These are phyloP conservation scores for Tapera naevia DNA, from an alignment of 2,797 vertebrate genomes.

Conservation along the genomic window DNA sequence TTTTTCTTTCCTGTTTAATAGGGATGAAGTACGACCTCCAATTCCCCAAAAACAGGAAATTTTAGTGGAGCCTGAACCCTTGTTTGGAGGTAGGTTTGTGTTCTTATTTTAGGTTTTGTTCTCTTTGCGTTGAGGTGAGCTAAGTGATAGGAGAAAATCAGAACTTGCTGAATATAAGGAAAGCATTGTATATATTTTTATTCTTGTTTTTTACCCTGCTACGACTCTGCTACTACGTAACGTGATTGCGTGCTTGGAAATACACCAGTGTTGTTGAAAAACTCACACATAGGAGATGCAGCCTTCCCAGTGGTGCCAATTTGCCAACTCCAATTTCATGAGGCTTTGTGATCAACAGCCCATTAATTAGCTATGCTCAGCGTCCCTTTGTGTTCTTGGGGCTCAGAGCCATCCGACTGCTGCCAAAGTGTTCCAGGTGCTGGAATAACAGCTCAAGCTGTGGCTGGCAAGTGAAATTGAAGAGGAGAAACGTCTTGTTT, in stretches of 20 bases:
- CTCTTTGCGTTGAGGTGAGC: neutral
- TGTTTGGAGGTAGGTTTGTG: conserved; percentile 89
- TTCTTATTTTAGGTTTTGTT: neutral
- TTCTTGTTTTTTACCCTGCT: neutral
- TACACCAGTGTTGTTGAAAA: neutral
- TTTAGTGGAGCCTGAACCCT: conserved; percentile 95
- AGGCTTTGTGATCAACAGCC: neutral
- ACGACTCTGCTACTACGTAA: neutral
- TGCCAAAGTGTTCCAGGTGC: neutral
- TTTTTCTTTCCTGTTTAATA: conserved; percentile 56
- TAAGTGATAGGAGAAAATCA: neutral
- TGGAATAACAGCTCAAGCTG: neutral
- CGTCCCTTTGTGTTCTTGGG: neutral
- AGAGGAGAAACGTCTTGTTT: neutral
- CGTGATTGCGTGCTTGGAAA: neutral
- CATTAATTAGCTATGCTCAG: neutral
- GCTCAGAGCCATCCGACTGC: neutral
- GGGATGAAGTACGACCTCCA: conserved; percentile 95
- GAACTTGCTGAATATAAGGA: neutral
- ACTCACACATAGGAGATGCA: neutral
- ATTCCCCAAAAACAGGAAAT: conserved; percentile 99
- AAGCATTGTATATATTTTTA: neutral
- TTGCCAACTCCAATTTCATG: neutral
- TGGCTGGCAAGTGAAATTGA: neutral
- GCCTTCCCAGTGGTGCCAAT: neutral